Base-by-base conservation (phyloP, 2,113 vertebrate species). In the Forbesichthys agassizii region DNA sequence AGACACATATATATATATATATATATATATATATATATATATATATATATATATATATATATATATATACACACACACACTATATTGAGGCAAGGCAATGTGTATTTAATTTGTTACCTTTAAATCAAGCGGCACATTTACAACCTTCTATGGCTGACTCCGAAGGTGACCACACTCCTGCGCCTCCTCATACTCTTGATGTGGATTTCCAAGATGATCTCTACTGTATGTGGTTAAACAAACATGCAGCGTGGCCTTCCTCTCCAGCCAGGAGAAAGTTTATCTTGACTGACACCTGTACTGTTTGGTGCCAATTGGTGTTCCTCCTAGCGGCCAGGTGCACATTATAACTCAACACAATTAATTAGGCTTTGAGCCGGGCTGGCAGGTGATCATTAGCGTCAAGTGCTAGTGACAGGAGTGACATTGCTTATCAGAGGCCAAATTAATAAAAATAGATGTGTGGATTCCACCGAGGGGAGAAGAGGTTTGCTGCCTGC, bases 381-480 rank as follows among this genome's bases (percentile, higher is more conserved):
- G 78, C 47, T 63, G 73, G 80, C 80, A 83, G 81, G 84, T 86
- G 84, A 88, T 89, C 83, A 78, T 86, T 83, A 82, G 84, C 73
- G 79, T 60, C 61, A 73, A 71, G 65, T 48, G 16, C 54, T 62
- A 64, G 62, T 56, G 67, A 66, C 54, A 20, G 47, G 57, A 65
- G 74, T 42, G 67, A 75, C 78, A 77, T 58, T 60, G 20, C 66
- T 46, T 57, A 72, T 81, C 53, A 48, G 61, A 52, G 20, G 54
- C 63, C 61, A 70, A 56, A 3, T 11, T 47, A 46, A 46, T 65
- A 57, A 56, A 69, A 57, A 71, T 60, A 70, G 81, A 86, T 74
- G 42, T 48, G 18, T 10, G 54, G 61, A 78, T 73, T 68, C 74
- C 36, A 63, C 48, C 42, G 48, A 57, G 46, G 20, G 53, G 71